phyloP scores from a whole-genome alignment of 2,888 invertebrate species.

The Orchesella flavescens region DNA sequence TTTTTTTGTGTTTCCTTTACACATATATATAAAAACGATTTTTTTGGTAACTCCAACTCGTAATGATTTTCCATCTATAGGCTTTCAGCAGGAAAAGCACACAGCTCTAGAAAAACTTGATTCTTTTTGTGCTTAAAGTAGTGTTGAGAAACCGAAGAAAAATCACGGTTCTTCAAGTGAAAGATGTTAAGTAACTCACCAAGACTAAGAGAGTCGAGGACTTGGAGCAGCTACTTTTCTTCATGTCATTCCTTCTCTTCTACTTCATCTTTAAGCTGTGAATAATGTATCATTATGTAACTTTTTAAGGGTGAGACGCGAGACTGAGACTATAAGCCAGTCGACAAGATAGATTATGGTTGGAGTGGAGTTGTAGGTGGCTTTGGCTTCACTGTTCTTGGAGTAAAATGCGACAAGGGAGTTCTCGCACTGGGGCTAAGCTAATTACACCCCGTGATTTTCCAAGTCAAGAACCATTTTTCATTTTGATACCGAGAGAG shows the following conservation, averaged over 20 bases:
- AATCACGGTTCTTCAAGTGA: slow-evolving; percentile 55
- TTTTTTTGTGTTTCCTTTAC: background rate
- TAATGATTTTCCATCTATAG: background rate
- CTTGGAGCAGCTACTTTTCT: slow-evolving; percentile 33
- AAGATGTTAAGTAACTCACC: slow-evolving; percentile 37
- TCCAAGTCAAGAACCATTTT: slow-evolving; percentile 56
- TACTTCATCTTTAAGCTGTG: background rate
- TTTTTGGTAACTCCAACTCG: background rate
- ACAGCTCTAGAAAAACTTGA: background rate
- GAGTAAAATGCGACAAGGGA: slow-evolving; percentile 25
- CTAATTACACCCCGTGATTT: slow-evolving; percentile 55
- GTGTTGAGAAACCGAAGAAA: slow-evolving; percentile 17
- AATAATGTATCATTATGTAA: slow-evolving; percentile 20
- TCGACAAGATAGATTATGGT: slow-evolving; percentile 46
- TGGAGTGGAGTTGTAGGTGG: background rate
- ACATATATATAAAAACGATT: background rate
- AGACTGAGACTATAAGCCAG: background rate
- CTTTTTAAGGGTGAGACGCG: background rate
- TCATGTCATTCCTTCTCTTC: slow-evolving; percentile 1
- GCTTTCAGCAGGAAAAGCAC: background rate
- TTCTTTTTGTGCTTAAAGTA: background rate
- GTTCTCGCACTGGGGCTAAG: slow-evolving; percentile 42
- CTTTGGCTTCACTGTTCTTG: background rate
- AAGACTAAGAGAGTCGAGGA: background rate
- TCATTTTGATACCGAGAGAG: slow-evolving; percentile 39